These are phyloP conservation scores for Lagenorhynchus albirostris DNA, from an alignment of 2,113 vertebrate genomes.

Conservation along the genomic window DNA sequence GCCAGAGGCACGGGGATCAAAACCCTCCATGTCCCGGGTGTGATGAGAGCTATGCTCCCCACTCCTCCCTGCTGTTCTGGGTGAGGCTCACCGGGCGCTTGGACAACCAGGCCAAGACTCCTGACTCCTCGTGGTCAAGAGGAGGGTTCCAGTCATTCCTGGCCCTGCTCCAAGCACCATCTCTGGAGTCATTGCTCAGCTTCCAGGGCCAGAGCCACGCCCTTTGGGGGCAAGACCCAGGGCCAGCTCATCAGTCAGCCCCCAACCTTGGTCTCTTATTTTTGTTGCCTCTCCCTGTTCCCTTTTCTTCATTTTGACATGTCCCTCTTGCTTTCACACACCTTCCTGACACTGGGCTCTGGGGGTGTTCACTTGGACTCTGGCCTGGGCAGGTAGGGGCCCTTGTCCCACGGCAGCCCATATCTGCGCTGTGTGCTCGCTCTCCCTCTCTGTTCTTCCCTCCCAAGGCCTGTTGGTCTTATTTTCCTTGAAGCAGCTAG, in stretches of 20 bases:
- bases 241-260: not conserved
- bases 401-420: fast-evolving
- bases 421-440: fast-evolving
- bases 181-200: not conserved
- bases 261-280: not conserved
- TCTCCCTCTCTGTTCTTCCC: not conserved
- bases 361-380: not conserved
- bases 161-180: not conserved
- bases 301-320: not conserved
- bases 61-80: not conserved
- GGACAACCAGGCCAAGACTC: not conserved
- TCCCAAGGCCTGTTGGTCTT: not conserved
- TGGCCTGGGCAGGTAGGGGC: not conserved
- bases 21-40: fast-evolving
- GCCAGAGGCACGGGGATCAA: too few species aligned
- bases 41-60: not conserved
- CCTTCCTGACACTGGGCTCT: fast-evolving
- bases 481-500: not conserved
- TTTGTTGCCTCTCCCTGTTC: not conserved
- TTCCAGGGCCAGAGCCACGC: not conserved
- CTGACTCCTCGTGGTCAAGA: not conserved
- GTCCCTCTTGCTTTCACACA: not conserved
- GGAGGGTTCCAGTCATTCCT: not conserved
- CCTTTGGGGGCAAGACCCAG: not conserved
- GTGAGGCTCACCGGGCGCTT: fast-evolving